Evolutionary conservation across 2,888 invertebrate genomes (phyloP).

Genomic region (Theretra japonica): DNA sequence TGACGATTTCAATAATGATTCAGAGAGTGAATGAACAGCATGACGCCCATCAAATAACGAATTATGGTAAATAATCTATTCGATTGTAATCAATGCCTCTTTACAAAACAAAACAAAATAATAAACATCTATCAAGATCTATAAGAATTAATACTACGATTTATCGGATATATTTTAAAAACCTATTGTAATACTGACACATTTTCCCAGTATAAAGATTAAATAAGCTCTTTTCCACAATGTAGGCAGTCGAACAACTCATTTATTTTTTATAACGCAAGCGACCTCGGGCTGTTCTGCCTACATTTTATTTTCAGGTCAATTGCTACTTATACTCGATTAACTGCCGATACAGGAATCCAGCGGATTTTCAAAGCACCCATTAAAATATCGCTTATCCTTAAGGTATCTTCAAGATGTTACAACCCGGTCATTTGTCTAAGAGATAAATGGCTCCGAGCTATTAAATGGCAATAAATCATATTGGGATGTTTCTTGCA

Average conservation of each 20-base stretch:
- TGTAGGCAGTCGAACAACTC: conserved; percentile 25
- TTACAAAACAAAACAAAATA: not conserved
- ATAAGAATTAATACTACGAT: not conserved
- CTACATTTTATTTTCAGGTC: conserved; percentile 47
- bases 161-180: not conserved
- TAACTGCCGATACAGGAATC: conserved; percentile 35
- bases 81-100: not conserved
- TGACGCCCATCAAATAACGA: too few species aligned
- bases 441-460: not conserved
- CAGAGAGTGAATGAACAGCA: too few species aligned
- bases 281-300: conserved; percentile 31
- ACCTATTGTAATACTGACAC: not conserved
- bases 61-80: too few species aligned
- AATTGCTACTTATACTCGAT: conserved; percentile 44
- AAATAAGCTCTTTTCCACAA: conserved; percentile 19
- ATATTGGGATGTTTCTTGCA: not conserved
- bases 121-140: not conserved
- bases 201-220: not conserved
- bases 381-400: conserved; percentile 5
- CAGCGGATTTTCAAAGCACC: not conserved
- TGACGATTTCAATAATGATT: too few species aligned
- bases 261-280: conserved; percentile 36
- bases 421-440: not conserved
- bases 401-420: not conserved
- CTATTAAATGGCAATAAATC: not conserved